A percentile compares a stretch with the other conserved stretches of the same genome.
Conservation (phyloP, 2,113 vertebrate species). For the Ploceus nigricollis region DNA sequence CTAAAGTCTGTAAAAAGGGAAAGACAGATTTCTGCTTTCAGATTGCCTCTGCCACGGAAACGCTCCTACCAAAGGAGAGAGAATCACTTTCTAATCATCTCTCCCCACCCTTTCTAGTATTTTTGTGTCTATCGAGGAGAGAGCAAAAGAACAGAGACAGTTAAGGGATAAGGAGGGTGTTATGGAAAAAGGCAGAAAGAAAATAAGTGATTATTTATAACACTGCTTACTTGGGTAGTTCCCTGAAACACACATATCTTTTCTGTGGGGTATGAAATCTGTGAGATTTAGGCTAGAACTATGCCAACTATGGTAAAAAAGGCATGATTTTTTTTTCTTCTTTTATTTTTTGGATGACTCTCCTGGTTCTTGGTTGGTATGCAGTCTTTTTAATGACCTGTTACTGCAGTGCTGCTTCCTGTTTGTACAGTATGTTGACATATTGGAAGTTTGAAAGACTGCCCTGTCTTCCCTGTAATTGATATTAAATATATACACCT, state of each 20-base stretch:
- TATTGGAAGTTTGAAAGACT: constrained; percentile 19
- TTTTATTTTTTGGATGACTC: neutral
- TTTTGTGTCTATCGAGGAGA: accelerated
- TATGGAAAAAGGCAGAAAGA: neutral
- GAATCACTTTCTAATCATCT: neutral
- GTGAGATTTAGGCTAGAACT: neutral
- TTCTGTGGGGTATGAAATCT: neutral
- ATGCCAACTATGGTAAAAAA: neutral
- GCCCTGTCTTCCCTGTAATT: constrained; percentile 10
- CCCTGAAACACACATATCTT: neutral
- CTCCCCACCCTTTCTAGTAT: neutral
- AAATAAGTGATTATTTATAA: neutral
- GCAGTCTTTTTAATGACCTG: constrained; percentile 32
- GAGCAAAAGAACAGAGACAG: neutral
- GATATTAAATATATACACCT: neutral
- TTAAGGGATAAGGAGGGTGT: neutral
- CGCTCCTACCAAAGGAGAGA: neutral
- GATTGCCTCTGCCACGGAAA: neutral
- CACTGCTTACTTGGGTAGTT: neutral
- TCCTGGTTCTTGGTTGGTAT: neutral
- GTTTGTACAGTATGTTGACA: constrained; percentile 30
- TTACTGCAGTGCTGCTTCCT: constrained; percentile 25
- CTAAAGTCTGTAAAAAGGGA: neutral
- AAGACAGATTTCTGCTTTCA: neutral
- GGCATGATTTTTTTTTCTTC: neutral